Base-by-base conservation (phyloP, 2,797 vertebrate species). In the Myotis pilosus region DNA sequence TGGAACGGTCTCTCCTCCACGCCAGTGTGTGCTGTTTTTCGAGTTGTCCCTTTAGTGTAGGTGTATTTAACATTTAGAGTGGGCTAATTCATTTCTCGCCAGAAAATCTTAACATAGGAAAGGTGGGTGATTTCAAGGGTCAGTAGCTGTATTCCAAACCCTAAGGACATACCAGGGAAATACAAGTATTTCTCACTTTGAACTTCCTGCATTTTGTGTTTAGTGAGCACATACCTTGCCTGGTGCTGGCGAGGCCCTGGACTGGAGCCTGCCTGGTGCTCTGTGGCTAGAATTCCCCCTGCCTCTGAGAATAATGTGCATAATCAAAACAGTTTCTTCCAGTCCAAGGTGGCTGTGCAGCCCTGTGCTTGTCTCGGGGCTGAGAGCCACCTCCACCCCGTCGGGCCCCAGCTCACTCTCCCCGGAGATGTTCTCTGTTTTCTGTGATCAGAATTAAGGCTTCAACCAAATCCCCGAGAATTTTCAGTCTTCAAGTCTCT, bases 131-230 rank as follows among this genome's bases (percentile, higher is more conserved):
- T 76, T 47, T 71, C 28, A 38, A 51, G 93, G 76, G 8, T 57
- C 12, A 28, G 49, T n/a, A 25, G n/a, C 57, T 51, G 6, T 57
- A 1, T 33, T 55, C n/a, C n/a, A 55, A 11, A 23, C 23, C 22
- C 3, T 41, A 2, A 15, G 74, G n/a, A 2, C 6, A 0, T 8
- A 2, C 25, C n/a, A 8, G 33, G 60, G 64, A 47, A 8, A 28
- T 2, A 0, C 1, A 30, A 5, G 33, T 25, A 3, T 62, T 60
- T 49, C 57, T 78, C 16, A n/a, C n/a, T n/a, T n/a, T n/a, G n/a
- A n/a, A n/a, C n/a, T n/a, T n/a, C n/a, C n/a, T n/a, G n/a, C n/a
- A 0, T 28, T 6, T 92, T 6, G 30, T 60, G 53, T 95, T 86
- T 15, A 30, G 47, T n/a, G 49, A 75, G 38, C 47, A n/a, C 0